phyloP scores from a whole-genome alignment of 1,140 invertebrate species.

The Palaemon carinicauda region DNA sequence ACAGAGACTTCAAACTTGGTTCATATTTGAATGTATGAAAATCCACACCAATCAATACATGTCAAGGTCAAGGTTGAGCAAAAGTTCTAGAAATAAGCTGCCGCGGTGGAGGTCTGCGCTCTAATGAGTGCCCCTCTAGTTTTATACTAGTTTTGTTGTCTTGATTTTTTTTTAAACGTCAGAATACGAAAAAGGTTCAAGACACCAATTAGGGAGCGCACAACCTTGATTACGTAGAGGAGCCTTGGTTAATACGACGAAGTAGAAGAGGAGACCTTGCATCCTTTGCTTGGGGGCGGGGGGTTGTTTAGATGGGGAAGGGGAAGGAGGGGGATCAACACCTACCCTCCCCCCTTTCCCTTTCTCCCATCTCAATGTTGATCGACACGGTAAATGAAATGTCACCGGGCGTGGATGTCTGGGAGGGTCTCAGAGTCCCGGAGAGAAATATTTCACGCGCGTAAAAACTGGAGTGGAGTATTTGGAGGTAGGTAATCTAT shows the following conservation, averaged over 20 bases:
- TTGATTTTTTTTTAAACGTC: too few relatives aligned
- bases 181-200: too few relatives aligned
- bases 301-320: too few relatives aligned
- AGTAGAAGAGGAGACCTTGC: background rate
- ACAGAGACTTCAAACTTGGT: too few relatives aligned
- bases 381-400: conserved; percentile 34
- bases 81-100: background rate
- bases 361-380: background rate
- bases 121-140: background rate
- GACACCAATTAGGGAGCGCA: too few relatives aligned
- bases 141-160: too few relatives aligned
- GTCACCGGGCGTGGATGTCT: background rate
- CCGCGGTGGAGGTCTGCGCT: too few relatives aligned
- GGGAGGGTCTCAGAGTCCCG: background rate
- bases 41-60: too few relatives aligned
- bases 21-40: too few relatives aligned
- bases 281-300: background rate
- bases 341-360: background rate
- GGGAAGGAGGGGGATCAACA: too few relatives aligned
- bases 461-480: background rate
- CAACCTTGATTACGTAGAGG: background rate
- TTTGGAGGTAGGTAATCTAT: conserved; percentile 31
- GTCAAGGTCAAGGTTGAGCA: too few relatives aligned
- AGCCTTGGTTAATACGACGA: background rate
- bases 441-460: conserved; percentile 24